Base-by-base conservation (phyloP, 2,113 vertebrate species). In the Pangasianodon hypophthalmus region DNA sequence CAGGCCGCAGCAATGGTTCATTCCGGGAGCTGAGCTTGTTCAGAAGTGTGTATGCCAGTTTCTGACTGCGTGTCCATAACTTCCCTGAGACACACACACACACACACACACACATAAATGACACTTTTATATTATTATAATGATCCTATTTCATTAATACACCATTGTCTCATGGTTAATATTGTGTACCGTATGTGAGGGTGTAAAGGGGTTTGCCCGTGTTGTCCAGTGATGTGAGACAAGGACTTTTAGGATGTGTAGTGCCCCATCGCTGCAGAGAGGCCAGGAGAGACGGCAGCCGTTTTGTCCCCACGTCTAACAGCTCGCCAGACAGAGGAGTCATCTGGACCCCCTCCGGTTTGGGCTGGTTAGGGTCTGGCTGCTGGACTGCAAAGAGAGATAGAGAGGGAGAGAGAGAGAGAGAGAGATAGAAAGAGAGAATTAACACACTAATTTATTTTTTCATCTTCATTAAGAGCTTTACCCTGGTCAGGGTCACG, bases 21-120 rank as follows among this genome's bases (percentile, higher is more conserved):
- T 96, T 98, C 93, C 97, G 97, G 92, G 93, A 96, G 92, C 97
- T 97, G 92, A 99, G 96, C 92, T 97, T 99, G 94, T 98, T 98
- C 14, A 99, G 96, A 16, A 99, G 96, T 1, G 98, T 99, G 92
- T 97, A 99, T 0, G 98, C 97, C 91, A 99, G 95, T 92, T 99
- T 99, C 95, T 98, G 96, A 94, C 98, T 98, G 91, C 97, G 97
- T 84, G 97, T 99, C 98, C 98, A 99, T 46, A 99, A 96, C 93
- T 99, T 99, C 88, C 98, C 98, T 99, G 69, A 32, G 89, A 24
- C 75, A 64, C 44, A 86, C 56, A 80, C 32, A 91, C 85, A 91
- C 9, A 86, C 29, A 85, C 14, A 58, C 13, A 67, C 7, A 75
- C 7, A 88, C 48, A 86, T 44, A 32, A 46, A 44, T 73, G 44